These are phyloP conservation scores for Drosophila macrospina DNA, from an alignment of 2,888 invertebrate genomes.

Conservation along the genomic window DNA sequence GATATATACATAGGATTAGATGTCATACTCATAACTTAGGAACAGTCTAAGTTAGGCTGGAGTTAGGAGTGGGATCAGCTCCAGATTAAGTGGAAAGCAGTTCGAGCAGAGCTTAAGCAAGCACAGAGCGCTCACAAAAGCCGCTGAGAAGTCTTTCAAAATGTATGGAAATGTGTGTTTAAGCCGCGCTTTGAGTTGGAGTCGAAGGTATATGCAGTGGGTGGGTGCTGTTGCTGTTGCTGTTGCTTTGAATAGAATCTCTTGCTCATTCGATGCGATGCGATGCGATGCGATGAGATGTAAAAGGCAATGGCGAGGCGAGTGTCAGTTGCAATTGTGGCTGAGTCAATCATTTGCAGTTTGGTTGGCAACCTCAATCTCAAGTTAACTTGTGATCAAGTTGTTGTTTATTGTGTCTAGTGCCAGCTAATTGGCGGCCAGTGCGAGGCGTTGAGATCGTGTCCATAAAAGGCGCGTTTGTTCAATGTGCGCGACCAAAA, in stretches of 20 bases:
- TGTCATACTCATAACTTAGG: not conserved
- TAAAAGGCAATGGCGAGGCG: constrained; percentile 10
- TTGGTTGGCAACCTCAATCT: constrained; percentile 13
- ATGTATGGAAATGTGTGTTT: not conserved
- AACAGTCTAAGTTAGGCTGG: not conserved
- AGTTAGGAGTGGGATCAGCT: too few species aligned
- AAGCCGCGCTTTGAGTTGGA: not conserved
- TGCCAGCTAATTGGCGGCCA: constrained; percentile 63
- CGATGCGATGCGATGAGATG: not conserved
- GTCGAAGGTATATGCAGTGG: not conserved
- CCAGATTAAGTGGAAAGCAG: too few species aligned
- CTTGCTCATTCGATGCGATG: not conserved
- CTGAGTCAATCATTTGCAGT: constrained; percentile 28
- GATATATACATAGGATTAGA: not conserved
- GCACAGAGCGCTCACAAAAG: too few species aligned
- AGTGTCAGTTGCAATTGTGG: constrained; percentile 20
- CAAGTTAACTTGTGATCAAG: constrained; percentile 14
- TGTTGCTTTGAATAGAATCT: constrained; percentile 1
- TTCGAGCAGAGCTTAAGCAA: too few species aligned
- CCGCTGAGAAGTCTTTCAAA: too few species aligned
- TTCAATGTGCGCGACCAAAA: constrained; percentile 30
- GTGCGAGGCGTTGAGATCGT: constrained; percentile 50
- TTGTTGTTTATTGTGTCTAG: constrained; percentile 44
- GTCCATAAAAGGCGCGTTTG: constrained; percentile 63
- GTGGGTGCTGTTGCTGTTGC: not conserved